Evolutionary conservation across 2,797 vertebrate genomes (phyloP).

Genomic region (Stomatorhinus walkeri): DNA sequence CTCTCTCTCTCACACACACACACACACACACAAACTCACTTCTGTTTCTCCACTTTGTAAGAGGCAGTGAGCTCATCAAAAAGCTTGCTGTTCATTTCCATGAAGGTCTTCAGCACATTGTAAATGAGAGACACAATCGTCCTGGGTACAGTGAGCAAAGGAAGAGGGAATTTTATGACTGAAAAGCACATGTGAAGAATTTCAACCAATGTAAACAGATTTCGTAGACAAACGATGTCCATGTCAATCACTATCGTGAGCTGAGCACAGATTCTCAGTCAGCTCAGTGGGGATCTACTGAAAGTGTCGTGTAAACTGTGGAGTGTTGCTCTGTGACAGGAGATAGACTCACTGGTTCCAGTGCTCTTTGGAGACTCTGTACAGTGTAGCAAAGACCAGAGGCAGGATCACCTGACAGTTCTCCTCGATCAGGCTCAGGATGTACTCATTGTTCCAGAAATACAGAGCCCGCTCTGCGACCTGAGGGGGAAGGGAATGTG

Average conservation of each 20-base stretch:
- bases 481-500: constrained; percentile 44
- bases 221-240: neutral
- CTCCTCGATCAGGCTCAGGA: constrained; percentile 89
- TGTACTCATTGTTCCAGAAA: constrained; percentile 95
- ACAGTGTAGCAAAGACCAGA: constrained; percentile 84
- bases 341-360: constrained; percentile 82
- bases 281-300: neutral
- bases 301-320: neutral
- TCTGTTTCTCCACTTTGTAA: constrained; percentile 90
- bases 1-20: neutral
- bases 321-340: neutral
- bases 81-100: constrained; percentile 90
- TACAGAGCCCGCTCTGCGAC: constrained; percentile 92
- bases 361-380: constrained; percentile 90
- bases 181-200: neutral
- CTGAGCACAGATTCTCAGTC: neutral
- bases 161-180: neutral
- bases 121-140: constrained; percentile 89
- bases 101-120: constrained; percentile 88
- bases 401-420: constrained; percentile 89
- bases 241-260: neutral
- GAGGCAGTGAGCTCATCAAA: constrained; percentile 87
- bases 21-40: constrained; percentile 61
- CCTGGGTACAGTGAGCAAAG: constrained; percentile 45
- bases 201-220: neutral